A percentile compares a stretch with the other conserved stretches of the same genome.
These are phyloP conservation scores for Sitta carolinensis DNA, from an alignment of 2,797 vertebrate genomes.

Conservation along the genomic window DNA sequence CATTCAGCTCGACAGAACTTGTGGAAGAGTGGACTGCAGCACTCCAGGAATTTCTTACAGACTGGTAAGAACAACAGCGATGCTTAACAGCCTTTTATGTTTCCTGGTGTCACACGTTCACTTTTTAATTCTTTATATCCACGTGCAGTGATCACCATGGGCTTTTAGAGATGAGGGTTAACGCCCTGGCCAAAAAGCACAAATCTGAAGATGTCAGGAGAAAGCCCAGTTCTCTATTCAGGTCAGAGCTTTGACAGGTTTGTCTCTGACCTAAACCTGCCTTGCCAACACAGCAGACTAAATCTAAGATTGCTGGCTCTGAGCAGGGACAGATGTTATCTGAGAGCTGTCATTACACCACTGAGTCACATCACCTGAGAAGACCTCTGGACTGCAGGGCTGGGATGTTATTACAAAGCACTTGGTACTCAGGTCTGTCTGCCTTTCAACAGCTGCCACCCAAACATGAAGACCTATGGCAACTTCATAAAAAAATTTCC, in stretches of 20 bases:
- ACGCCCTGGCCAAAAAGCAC: neutral
- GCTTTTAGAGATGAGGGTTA: neutral
- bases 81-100: neutral
- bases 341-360: slow-evolving; percentile 19
- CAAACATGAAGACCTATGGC: neutral
- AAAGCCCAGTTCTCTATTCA: neutral
- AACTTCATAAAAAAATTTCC: neutral
- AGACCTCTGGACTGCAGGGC: slow-evolving; percentile 22
- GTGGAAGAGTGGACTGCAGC: neutral
- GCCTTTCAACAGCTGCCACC: neutral
- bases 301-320: neutral
- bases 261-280: slow-evolving; percentile 22
- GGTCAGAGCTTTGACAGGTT: neutral
- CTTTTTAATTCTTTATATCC: neutral
- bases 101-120: neutral
- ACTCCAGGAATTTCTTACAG: neutral
- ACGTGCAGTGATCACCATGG: neutral
- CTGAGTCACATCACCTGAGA: slow-evolving; percentile 19
- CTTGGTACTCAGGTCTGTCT: neutral
- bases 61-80: neutral
- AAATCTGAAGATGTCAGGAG: neutral
- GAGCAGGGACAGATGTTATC: slow-evolving; percentile 46
- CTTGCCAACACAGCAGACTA: slow-evolving; percentile 10
- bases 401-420: neutral
- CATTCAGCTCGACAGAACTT: neutral